phyloP scores from a whole-genome alignment of 2,113 vertebrate species.

The Zootoca vivipara region DNA sequence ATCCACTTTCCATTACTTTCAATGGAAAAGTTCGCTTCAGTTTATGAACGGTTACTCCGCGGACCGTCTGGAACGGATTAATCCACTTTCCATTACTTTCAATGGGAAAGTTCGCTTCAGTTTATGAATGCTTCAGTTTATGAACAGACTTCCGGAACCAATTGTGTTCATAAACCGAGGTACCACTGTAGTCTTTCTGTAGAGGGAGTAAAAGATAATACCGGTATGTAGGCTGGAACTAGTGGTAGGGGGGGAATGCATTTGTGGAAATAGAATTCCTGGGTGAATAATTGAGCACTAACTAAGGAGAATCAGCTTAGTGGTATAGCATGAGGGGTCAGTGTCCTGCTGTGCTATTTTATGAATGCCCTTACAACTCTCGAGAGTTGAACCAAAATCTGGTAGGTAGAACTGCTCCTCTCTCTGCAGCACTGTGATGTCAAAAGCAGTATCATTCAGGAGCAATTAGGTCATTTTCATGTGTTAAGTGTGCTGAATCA shows the following conservation, averaged over 20 bases:
- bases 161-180: too few species aligned
- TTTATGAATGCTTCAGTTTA: too few species aligned
- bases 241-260: too few species aligned
- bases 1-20: too few species aligned
- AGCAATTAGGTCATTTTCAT: background rate
- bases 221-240: background rate
- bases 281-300: background rate
- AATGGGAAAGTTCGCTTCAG: too few species aligned
- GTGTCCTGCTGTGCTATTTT: background rate
- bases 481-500: background rate
- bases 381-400: background rate
- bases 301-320: background rate
- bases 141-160: too few species aligned
- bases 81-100: too few species aligned
- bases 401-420: background rate
- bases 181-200: background rate
- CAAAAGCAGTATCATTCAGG: background rate
- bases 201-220: conserved; percentile 1
- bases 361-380: background rate
- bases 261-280: background rate
- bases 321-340: too few species aligned
- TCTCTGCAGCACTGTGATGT: background rate
- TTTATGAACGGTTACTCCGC: too few species aligned
- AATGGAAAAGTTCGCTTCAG: too few species aligned
- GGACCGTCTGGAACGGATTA: too few species aligned